These are phyloP conservation scores for Podabrus alpinus DNA, from an alignment of 2,888 invertebrate genomes.

Conservation along the genomic window DNA sequence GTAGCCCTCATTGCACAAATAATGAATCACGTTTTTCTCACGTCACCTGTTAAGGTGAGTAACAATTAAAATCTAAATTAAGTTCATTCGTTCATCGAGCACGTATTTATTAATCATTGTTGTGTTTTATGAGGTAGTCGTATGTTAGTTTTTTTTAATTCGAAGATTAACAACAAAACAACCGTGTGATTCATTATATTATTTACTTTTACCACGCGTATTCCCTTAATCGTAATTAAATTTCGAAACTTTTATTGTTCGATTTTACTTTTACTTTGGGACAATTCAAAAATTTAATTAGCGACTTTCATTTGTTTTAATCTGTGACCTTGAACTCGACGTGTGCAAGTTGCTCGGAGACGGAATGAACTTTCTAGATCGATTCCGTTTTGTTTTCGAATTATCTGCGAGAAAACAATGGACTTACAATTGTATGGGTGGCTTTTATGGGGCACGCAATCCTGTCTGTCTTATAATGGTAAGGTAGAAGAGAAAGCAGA, in stretches of 20 bases:
- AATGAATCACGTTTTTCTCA: neutral
- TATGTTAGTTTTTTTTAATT: neutral
- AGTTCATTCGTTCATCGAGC: neutral
- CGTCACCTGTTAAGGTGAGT: neutral
- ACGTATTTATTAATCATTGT: neutral
- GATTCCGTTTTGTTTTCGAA: neutral
- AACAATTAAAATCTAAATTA: neutral
- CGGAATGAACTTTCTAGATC: neutral
- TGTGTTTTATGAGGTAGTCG: neutral
- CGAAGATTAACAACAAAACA: neutral
- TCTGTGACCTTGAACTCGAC: neutral
- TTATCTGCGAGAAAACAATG: neutral
- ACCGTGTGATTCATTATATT: neutral
- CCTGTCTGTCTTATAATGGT: neutral
- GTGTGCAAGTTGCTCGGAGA: neutral
- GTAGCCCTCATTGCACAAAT: neutral
- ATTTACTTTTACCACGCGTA: neutral
- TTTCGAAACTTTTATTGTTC: neutral
- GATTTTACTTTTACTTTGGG: neutral
- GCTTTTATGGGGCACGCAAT: neutral
- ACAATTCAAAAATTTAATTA: neutral
- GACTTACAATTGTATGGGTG: neutral
- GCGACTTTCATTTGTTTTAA: neutral
- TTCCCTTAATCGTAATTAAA: neutral
- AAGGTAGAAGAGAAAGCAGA: neutral